Evolutionary conservation across 2,113 vertebrate species (phyloP).

Genomic region (Monarcha castaneiventris): DNA sequence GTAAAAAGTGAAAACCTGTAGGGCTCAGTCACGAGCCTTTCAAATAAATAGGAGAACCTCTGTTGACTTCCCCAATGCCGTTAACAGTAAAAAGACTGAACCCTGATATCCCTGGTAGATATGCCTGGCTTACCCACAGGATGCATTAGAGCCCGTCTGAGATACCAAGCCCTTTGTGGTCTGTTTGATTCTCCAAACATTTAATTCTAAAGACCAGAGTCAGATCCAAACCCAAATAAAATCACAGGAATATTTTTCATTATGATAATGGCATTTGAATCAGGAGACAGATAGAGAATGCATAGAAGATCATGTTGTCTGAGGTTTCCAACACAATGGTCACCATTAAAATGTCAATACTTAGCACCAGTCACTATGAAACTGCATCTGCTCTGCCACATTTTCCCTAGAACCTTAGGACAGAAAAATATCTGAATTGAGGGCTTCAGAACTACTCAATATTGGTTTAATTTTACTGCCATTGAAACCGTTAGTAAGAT

Average conservation of each 20-base stretch:
- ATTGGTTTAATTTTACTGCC: background rate
- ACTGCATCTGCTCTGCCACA: background rate
- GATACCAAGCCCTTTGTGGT: background rate
- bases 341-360: background rate
- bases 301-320: background rate
- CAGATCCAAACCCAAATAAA: background rate
- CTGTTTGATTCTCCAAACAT: background rate
- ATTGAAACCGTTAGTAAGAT: background rate
- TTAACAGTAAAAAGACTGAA: background rate
- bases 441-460: background rate
- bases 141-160: background rate
- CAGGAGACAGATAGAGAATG: background rate
- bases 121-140: background rate
- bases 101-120: background rate
- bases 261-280: background rate
- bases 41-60: background rate
- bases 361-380: background rate
- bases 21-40: background rate
- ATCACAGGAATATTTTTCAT: background rate
- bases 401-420: background rate
- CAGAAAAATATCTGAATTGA: background rate
- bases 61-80: accelerated
- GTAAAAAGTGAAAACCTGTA: background rate
- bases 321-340: background rate
- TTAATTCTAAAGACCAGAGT: background rate